Evolutionary conservation across 2,113 vertebrate genomes (phyloP).

Genomic region (Anser cygnoides): DNA sequence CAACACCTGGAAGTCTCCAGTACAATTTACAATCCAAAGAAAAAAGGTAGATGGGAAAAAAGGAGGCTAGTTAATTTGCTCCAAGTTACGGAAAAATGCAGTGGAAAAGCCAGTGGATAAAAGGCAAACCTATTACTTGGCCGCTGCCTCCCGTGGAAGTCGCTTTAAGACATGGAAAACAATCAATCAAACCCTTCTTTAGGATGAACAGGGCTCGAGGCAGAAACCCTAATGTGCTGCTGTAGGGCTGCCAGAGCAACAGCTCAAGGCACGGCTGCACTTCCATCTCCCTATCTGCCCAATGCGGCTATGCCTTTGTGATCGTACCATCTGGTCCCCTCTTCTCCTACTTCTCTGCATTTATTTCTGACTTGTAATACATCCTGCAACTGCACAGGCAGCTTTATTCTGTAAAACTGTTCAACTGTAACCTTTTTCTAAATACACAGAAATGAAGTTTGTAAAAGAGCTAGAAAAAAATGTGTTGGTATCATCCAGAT

Average conservation of each 20-base stretch:
- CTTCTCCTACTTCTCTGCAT: not conserved
- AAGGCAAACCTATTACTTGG: not conserved
- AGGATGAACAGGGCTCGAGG: not conserved
- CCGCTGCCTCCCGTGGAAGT: not conserved
- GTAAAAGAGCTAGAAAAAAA: not conserved
- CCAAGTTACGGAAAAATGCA: not conserved
- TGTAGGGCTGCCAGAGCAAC: not conserved
- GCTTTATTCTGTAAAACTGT: not conserved
- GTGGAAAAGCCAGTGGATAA: not conserved
- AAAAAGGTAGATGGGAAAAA: not conserved
- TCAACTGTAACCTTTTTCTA: not conserved
- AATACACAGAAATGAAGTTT: not conserved
- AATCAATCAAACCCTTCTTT: not conserved
- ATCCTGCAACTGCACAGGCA: not conserved
- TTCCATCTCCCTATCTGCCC: not conserved
- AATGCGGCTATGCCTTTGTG: not conserved
- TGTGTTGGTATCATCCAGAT: not conserved
- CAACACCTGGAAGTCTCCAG: not conserved
- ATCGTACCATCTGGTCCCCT: not conserved
- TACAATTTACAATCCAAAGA: not conserved
- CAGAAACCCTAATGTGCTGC: accelerated
- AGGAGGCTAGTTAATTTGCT: not conserved
- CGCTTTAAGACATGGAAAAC: not conserved
- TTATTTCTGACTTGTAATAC: not conserved
- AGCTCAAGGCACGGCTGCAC: not conserved